Percentiles rank a stretch among this genome's conserved stretches.
Conservation (phyloP, 53 echinoderm and acorn worm species). For the Paelopatides confundens region DNA sequence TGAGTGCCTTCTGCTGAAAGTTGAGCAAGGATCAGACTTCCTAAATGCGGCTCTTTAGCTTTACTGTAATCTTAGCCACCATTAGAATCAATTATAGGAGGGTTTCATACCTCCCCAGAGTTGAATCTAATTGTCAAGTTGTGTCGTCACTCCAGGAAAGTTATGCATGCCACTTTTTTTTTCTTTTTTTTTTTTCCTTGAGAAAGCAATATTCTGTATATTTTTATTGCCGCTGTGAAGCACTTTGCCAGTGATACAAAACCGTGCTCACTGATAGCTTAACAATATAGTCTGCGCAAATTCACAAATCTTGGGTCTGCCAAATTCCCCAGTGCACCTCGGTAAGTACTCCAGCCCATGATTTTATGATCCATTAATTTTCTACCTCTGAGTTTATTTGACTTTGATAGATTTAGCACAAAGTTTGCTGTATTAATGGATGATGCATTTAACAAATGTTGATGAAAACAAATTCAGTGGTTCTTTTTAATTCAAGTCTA, state of each 20-base stretch:
- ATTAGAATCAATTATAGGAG: constrained; percentile 37
- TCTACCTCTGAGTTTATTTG: constrained; percentile 33
- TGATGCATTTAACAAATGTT: constrained; percentile 43
- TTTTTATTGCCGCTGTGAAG: constrained; percentile 29
- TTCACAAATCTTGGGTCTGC: constrained; percentile 2
- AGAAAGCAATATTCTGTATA: constrained; percentile 10
- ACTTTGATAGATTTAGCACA: constrained; percentile 13
- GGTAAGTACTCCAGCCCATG: constrained; percentile 31
- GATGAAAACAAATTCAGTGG: constrained; percentile 17
- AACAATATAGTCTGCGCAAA: constrained; percentile 2
- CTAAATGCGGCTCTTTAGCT: not conserved
- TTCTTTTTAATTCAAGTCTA: not conserved
- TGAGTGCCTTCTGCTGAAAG: not conserved
- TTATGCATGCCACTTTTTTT: constrained; percentile 22
- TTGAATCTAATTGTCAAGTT: constrained; percentile 10
- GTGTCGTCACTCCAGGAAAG: constrained; percentile 15
- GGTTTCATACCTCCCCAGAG: constrained; percentile 20
- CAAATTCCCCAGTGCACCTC: constrained; percentile 11
- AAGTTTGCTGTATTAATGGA: constrained; percentile 16
- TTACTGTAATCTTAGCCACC: not conserved
- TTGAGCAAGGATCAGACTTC: not conserved
- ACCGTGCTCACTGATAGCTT: constrained; percentile 18
- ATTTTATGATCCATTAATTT: constrained; percentile 45
- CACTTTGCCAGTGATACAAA: constrained; percentile 32
- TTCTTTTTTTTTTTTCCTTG: not conserved